phyloP scores from a whole-genome alignment of 1,140 invertebrate genomes.

The Pemphigus obesinymphae region DNA sequence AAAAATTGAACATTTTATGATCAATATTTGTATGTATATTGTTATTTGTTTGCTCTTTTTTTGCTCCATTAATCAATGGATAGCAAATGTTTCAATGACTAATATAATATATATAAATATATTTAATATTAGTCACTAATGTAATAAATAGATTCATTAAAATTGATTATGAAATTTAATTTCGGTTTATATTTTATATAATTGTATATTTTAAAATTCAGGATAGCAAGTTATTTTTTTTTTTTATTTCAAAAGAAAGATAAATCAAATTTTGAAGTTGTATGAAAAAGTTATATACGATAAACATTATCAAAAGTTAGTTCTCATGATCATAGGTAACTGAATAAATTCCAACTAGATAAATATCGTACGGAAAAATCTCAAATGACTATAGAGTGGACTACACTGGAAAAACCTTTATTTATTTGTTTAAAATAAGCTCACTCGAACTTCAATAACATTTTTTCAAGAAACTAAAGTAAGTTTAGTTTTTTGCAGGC shows the following conservation, averaged over 20 bases:
- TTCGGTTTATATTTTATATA: background rate
- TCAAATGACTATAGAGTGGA: background rate
- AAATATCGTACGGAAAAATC: background rate
- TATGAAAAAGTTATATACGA: background rate
- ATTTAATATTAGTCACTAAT: background rate
- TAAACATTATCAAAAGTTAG: slow-evolving; percentile 1
- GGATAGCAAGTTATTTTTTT: too few relatives aligned
- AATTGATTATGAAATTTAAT: background rate
- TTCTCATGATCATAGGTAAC: background rate
- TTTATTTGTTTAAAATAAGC: background rate
- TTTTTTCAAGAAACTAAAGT: background rate
- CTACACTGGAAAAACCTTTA: background rate
- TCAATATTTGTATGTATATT: too few relatives aligned
- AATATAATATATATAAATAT: background rate
- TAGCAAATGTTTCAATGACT: too few relatives aligned
- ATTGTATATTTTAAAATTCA: background rate
- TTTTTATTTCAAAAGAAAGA: background rate
- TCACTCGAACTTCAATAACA: background rate
- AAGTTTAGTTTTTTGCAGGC: too few relatives aligned
- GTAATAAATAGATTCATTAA: background rate
- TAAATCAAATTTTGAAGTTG: background rate
- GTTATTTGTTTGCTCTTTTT: too few relatives aligned
- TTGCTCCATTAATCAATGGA: too few relatives aligned
- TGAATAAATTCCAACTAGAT: background rate
- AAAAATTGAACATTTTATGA: too few relatives aligned